These are phyloP conservation scores for Chrysolina haemoptera DNA, from an alignment of 2,888 invertebrate genomes.

Conservation along the genomic window DNA sequence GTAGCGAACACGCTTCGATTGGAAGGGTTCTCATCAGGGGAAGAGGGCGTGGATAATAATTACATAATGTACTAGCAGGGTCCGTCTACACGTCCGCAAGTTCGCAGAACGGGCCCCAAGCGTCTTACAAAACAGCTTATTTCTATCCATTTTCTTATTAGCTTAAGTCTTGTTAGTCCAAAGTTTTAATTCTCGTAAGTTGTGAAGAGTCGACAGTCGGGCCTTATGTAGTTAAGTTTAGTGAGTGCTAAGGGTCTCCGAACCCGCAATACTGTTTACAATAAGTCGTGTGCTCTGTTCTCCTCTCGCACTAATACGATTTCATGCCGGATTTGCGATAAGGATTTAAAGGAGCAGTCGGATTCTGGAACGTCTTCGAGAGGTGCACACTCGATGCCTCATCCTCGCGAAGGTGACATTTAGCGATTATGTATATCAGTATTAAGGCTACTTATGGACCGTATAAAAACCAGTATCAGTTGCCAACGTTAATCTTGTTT, in stretches of 20 bases:
- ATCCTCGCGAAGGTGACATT: slow-evolving; percentile 34
- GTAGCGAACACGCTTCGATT: neutral
- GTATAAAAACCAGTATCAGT: slow-evolving; percentile 36
- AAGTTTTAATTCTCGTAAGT: slow-evolving; percentile 77
- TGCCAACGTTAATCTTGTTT: slow-evolving; percentile 37
- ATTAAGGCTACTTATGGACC: slow-evolving; percentile 37
- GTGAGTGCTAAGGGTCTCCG: slow-evolving; percentile 68
- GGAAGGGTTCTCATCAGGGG: slow-evolving; percentile 17
- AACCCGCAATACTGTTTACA: slow-evolving; percentile 71
- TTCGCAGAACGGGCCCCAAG: slow-evolving; percentile 62
- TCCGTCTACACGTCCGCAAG: slow-evolving; percentile 57
- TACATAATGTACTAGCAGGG: slow-evolving; percentile 49
- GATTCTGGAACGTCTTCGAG: slow-evolving; percentile 54
- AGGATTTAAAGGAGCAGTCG: slow-evolving; percentile 72
- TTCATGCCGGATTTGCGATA: slow-evolving; percentile 79
- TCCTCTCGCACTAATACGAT: slow-evolving; percentile 75
- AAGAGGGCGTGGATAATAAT: slow-evolving; percentile 21
- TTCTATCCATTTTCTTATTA: slow-evolving; percentile 70
- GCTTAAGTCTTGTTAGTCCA: slow-evolving; percentile 75
- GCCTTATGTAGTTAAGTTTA: slow-evolving; percentile 67
- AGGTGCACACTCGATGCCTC: slow-evolving; percentile 19
- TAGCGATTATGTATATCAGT: slow-evolving; percentile 44
- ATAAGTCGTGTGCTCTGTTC: slow-evolving; percentile 67
- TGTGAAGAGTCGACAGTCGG: slow-evolving; percentile 69
- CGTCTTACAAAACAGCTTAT: slow-evolving; percentile 71